Percentiles rank a stretch among this genome's conserved stretches.
phyloP scores from a whole-genome alignment of 1,140 invertebrate species.

The Oncopeltus fasciatus region DNA sequence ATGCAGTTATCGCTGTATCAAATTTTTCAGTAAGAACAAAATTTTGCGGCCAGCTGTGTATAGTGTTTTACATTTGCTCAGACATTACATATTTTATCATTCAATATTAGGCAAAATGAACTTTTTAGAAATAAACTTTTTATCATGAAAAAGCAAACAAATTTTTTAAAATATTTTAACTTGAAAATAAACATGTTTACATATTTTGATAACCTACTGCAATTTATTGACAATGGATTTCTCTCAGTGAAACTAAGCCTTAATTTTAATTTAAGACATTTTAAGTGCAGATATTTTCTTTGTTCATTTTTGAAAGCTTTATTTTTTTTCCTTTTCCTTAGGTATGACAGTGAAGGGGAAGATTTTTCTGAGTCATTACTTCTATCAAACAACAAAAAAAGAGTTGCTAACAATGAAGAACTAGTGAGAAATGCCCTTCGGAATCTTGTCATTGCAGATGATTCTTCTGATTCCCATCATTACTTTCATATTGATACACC shows the following conservation, averaged over 20 bases:
- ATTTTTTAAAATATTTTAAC: background rate
- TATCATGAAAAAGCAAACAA: background rate
- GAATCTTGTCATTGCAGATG: slow-evolving; percentile 24
- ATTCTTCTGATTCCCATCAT: slow-evolving; percentile 12
- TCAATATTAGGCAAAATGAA: background rate
- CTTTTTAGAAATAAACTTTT: background rate
- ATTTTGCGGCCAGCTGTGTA: too few relatives aligned
- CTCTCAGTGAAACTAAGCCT: background rate
- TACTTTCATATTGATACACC: slow-evolving; percentile 17
- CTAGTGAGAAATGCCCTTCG: slow-evolving; percentile 22
- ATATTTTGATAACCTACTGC: too few relatives aligned
- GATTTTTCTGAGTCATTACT: slow-evolving; percentile 16
- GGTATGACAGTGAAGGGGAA: slow-evolving; percentile 20
- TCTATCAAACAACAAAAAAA: slow-evolving; percentile 7
- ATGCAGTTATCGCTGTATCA: too few relatives aligned
- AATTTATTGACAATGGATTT: background rate
- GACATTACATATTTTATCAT: background rate
- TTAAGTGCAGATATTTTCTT: background rate
- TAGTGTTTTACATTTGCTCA: too few relatives aligned
- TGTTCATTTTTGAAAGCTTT: background rate
- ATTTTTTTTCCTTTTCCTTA: background rate
- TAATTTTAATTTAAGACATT: background rate
- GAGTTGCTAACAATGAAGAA: slow-evolving; percentile 19
- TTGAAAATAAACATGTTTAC: too few relatives aligned
- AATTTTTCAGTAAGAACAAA: too few relatives aligned